phyloP scores from a whole-genome alignment of 2,888 invertebrate genomes.

The Lacanobia wlatinum region DNA sequence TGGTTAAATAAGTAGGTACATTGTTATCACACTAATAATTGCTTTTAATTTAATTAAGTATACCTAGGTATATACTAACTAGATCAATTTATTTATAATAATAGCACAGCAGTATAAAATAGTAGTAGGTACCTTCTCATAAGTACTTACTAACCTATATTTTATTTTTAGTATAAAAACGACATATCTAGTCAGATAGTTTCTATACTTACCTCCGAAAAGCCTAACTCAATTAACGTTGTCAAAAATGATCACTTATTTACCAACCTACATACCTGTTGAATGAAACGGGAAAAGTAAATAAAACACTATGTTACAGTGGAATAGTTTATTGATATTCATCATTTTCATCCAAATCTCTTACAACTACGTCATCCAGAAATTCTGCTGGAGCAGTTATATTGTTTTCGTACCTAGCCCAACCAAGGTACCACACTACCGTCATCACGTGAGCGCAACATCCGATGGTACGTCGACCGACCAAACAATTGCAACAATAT shows the following conservation, averaged over 20 bases:
- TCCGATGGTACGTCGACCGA: conserved; percentile 7
- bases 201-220: too few species aligned
- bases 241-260: too few species aligned
- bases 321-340: conserved; percentile 9
- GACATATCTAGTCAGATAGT: too few species aligned
- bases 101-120: too few species aligned
- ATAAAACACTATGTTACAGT: conserved; percentile 4
- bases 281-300: conserved; percentile 3
- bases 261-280: not conserved
- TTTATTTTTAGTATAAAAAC: too few species aligned
- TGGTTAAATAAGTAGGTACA: not conserved
- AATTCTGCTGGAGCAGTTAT: conserved; percentile 19
- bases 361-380: conserved; percentile 15
- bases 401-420: conserved; percentile 3
- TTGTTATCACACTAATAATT: not conserved
- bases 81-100: too few species aligned
- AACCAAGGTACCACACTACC: conserved; percentile 15
- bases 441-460: conserved; percentile 18
- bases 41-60: too few species aligned
- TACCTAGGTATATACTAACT: too few species aligned
- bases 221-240: too few species aligned
- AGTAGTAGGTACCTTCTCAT: too few species aligned
- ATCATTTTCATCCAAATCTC: conserved; percentile 19
- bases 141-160: too few species aligned
- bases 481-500: conserved; percentile 13